Percentiles rank a stretch among this genome's conserved stretches.
Conservation (phyloP, 2,797 vertebrate genomes). For the Lutjanus campechanus region DNA sequence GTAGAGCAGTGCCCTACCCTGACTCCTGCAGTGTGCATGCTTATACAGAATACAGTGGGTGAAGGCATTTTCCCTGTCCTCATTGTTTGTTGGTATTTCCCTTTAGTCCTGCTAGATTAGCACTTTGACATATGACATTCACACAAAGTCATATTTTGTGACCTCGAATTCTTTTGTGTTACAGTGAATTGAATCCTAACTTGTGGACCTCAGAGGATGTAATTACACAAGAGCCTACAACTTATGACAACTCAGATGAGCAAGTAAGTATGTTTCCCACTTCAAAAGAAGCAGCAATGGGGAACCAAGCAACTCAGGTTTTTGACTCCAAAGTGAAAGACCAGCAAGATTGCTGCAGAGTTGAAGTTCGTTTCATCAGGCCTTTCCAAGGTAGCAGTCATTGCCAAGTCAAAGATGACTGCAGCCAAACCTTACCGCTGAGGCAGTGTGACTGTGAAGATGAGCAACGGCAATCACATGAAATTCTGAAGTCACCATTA, state of each 20-base stretch:
- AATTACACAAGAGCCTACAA: slow-evolving; percentile 68
- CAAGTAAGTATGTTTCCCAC: slow-evolving; percentile 80
- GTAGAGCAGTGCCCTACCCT: neutral
- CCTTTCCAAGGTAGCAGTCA: slow-evolving; percentile 40
- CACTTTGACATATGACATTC: neutral
- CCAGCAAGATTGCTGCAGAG: slow-evolving; percentile 50
- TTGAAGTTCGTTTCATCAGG: slow-evolving; percentile 46
- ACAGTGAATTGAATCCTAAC: slow-evolving; percentile 82
- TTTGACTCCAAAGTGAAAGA: slow-evolving; percentile 62
- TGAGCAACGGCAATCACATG: slow-evolving; percentile 38
- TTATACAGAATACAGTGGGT: neutral
- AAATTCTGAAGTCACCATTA: slow-evolving; percentile 52
- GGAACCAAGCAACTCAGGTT: slow-evolving; percentile 52
- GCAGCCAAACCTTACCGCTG: slow-evolving; percentile 36
- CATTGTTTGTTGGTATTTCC: slow-evolving; percentile 3
- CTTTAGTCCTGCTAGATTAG: neutral
- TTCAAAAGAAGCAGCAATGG: slow-evolving; percentile 58
- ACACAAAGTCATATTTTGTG: slow-evolving; percentile 25
- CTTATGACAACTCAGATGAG: slow-evolving; percentile 66
- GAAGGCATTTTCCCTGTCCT: neutral
- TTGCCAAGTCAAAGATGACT: slow-evolving; percentile 54
- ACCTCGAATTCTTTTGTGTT: slow-evolving; percentile 47
- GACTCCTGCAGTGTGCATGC: neutral
- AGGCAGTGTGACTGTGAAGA: slow-evolving; percentile 49
- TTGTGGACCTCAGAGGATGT: slow-evolving; percentile 79